phyloP scores from a whole-genome alignment of 2,113 vertebrate genomes.

The Ageneiosus marmoratus region DNA sequence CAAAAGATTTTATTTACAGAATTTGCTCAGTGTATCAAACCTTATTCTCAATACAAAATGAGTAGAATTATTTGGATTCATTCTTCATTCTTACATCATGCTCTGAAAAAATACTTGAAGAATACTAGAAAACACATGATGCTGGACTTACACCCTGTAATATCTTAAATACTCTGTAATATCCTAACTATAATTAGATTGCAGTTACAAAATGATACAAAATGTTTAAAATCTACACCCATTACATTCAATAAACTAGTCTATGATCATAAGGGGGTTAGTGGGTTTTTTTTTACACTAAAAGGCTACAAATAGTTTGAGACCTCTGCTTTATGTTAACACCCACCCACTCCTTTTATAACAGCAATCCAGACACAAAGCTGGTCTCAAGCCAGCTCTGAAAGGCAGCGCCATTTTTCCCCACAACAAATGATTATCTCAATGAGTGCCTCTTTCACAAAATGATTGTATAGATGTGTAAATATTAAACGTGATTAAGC shows the following conservation, averaged over 20 bases:
- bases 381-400: slow-evolving; percentile 42
- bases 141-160: background rate
- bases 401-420: slow-evolving; percentile 28
- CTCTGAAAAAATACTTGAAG: background rate
- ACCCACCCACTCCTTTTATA: background rate
- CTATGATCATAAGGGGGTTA: background rate
- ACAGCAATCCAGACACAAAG: slow-evolving; percentile 31
- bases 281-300: background rate
- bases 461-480: slow-evolving; percentile 34
- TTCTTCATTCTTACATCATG: background rate
- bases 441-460: slow-evolving; percentile 32
- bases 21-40: background rate
- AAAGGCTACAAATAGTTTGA: background rate
- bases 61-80: background rate
- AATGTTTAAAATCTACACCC: background rate
- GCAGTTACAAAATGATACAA: background rate
- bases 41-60: background rate
- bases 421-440: slow-evolving; percentile 9
- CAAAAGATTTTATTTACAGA: background rate
- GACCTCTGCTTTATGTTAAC: background rate
- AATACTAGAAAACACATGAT: background rate
- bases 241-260: background rate
- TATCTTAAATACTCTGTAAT: background rate
- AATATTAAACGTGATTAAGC: slow-evolving; percentile 44
- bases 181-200: background rate